These are phyloP conservation scores for Drosophila subpulchrella DNA, from an alignment of 1,140 invertebrate species.

Conservation along the genomic window DNA sequence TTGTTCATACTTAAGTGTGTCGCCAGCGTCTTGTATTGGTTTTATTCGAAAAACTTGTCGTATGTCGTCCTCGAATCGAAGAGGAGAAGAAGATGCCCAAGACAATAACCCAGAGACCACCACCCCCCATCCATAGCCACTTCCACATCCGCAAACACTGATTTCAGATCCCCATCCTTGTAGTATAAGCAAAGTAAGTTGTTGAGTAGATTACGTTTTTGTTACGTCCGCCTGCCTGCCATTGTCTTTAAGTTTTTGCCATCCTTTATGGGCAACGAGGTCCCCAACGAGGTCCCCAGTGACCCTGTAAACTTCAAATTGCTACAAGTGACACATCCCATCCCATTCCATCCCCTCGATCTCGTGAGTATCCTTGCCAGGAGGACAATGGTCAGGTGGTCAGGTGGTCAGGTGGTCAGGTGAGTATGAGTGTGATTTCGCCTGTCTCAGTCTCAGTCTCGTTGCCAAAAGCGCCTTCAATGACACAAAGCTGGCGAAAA, in stretches of 20 bases:
- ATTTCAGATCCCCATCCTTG: slow-evolving; percentile 22
- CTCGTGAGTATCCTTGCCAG: slow-evolving; percentile 9
- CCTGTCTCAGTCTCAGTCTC: neutral
- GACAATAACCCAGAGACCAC: slow-evolving; percentile 57
- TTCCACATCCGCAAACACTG: slow-evolving; percentile 20
- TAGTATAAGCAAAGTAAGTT: slow-evolving; percentile 70
- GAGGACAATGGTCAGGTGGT: slow-evolving; percentile 52
- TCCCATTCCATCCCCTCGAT: neutral
- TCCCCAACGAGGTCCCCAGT: slow-evolving; percentile 54
- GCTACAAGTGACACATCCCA: slow-evolving; percentile 62
- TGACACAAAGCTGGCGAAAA: slow-evolving; percentile 37
- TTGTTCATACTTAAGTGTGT: slow-evolving; percentile 82
- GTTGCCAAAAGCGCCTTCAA: slow-evolving; percentile 13
- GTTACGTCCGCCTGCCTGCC: slow-evolving; percentile 56
- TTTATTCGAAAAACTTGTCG: slow-evolving; percentile 80
- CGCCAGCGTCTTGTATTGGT: slow-evolving; percentile 71
- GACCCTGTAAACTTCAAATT: slow-evolving; percentile 82
- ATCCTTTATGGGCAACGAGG: slow-evolving; percentile 57
- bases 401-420: slow-evolving; percentile 41
- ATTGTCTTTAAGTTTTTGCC: slow-evolving; percentile 12
- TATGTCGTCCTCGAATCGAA: slow-evolving; percentile 77
- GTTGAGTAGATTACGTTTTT: slow-evolving; percentile 81
- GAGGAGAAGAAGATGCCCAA: slow-evolving; percentile 53
- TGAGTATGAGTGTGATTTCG: slow-evolving; percentile 12
- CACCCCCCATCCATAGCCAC: slow-evolving; percentile 7